phyloP scores from a whole-genome alignment of 2,113 vertebrate genomes.

The Heteronetta atricapilla region DNA sequence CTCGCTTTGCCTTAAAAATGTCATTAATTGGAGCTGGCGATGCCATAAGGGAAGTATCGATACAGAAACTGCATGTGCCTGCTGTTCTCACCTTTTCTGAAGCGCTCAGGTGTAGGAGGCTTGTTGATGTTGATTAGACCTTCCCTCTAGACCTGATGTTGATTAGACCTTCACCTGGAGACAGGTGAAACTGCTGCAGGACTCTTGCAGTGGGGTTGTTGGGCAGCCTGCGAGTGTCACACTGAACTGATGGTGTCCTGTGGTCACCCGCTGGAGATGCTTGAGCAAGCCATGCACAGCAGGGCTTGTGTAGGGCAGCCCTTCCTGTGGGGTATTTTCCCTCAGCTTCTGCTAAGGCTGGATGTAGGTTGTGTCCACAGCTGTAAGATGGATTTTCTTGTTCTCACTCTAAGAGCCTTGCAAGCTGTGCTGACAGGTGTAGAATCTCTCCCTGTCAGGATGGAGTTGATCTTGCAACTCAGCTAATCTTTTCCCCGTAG shows the following conservation, averaged over 20 bases:
- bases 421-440: background rate
- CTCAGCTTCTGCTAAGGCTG: background rate
- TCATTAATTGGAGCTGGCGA: background rate
- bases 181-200: background rate
- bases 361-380: background rate
- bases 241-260: background rate
- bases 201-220: background rate
- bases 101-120: background rate
- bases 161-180: background rate
- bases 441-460: background rate
- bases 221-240: background rate
- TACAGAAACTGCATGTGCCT: background rate
- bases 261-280: background rate
- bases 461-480: background rate
- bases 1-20: background rate
- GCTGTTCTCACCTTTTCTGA: background rate
- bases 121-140: background rate
- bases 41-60: background rate
- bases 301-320: fast-evolving
- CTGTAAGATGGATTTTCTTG: background rate
- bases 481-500: background rate
- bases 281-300: fast-evolving
- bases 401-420: background rate
- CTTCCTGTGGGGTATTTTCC: background rate
- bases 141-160: background rate